Conservation (phyloP, 2,113 vertebrate species). For the Clarias batrachus region DNA sequence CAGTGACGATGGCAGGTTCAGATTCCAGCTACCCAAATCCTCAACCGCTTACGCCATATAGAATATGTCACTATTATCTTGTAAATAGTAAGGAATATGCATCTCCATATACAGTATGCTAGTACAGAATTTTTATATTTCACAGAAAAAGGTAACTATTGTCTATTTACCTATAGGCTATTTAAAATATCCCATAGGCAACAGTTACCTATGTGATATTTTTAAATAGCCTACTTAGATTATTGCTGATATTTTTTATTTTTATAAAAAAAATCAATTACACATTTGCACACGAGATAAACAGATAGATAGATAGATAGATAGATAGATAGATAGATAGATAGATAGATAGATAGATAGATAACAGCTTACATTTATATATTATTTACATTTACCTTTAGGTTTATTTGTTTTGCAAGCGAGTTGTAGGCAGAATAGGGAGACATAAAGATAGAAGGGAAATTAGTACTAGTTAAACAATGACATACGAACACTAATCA, state of each 20-base stretch:
- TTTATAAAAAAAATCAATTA: neutral
- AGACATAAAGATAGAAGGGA: neutral
- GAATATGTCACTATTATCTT: neutral
- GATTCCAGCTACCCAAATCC: too few species aligned
- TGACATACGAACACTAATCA: neutral
- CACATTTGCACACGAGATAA: neutral
- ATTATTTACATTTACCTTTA: neutral
- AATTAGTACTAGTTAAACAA: neutral
- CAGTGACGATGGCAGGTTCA: too few species aligned
- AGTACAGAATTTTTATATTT: neutral
- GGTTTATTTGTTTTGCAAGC: neutral
- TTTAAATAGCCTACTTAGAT: neutral
- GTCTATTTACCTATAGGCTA: neutral
- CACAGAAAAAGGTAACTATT: neutral
- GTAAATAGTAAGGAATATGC: neutral
- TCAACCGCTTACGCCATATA: neutral
- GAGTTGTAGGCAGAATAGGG: neutral
- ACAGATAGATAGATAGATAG: neutral
- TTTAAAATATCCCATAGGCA: neutral
- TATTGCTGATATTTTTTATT: neutral
- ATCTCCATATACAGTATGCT: neutral
- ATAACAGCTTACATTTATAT: neutral
- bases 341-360: neutral
- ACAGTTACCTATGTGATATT: neutral
- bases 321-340: slow-evolving; percentile 9